Evolutionary conservation across 1,140 invertebrate genomes (phyloP).

Genomic region (Sitophilus oryzae): DNA sequence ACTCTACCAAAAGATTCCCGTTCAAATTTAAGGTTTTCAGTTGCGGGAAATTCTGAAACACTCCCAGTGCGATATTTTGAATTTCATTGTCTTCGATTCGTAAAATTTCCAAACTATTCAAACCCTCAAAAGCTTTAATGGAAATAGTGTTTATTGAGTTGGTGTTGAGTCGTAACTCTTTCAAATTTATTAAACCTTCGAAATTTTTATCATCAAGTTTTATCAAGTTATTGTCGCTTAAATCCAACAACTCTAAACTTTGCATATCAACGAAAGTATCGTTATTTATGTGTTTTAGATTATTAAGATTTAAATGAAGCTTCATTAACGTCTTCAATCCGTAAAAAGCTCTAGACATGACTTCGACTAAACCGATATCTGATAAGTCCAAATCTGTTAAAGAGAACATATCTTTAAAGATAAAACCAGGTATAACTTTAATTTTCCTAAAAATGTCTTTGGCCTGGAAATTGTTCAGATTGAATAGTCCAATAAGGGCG

Average conservation of each 20-base stretch:
- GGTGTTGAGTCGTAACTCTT: neutral
- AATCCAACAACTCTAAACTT: conserved; percentile 1
- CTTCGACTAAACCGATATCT: neutral
- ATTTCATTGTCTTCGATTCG: conserved; percentile 10
- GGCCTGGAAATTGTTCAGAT: neutral
- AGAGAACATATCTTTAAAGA: conserved; percentile 1
- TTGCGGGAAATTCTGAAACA: conserved; percentile 9
- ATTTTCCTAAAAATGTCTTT: neutral
- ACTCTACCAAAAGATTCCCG: conserved; percentile 6
- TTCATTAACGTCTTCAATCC: neutral
- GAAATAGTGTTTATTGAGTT: neutral
- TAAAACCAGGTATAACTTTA: neutral
- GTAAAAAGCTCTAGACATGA: conserved; percentile 7
- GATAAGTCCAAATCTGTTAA: conserved; percentile 8
- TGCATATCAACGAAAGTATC: conserved; percentile 2
- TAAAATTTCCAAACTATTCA: conserved; percentile 1
- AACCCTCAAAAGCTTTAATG: neutral
- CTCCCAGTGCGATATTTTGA: conserved; percentile 5
- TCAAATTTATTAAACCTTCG: neutral
- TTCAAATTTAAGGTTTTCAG: neutral
- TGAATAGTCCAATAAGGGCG: conserved; percentile 11
- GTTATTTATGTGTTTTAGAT: neutral
- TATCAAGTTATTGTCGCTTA: conserved; percentile 10
- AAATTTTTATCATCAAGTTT: neutral
- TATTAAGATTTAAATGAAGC: conserved; percentile 7